Evolutionary conservation across 2,797 vertebrate genomes (phyloP).

Genomic region (Alosa sapidissima): DNA sequence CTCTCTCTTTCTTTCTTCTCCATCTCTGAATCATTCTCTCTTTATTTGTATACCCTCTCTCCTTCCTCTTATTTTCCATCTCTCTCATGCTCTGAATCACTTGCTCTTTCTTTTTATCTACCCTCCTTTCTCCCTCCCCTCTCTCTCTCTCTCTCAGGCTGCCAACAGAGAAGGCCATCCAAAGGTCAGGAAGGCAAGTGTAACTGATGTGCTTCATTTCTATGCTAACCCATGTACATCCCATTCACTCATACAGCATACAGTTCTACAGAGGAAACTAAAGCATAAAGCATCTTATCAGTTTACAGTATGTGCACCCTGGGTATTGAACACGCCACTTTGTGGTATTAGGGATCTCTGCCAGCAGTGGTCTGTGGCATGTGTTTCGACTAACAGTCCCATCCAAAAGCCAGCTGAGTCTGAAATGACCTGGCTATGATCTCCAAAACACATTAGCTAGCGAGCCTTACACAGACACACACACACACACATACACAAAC

Average conservation of each 20-base stretch:
- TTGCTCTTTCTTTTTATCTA: too few species aligned
- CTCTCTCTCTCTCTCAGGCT: too few species aligned
- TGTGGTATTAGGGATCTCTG: not conserved
- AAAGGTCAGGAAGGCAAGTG: not conserved
- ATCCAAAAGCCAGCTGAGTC: not conserved
- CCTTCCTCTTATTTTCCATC: too few species aligned
- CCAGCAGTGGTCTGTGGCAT: not conserved
- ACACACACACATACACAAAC: not conserved
- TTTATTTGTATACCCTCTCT: too few species aligned
- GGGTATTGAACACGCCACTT: not conserved
- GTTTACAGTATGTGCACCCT: not conserved
- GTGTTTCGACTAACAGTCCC: not conserved
- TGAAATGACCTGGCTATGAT: too few species aligned
- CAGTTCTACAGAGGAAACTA: too few species aligned
- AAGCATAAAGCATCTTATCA: not conserved
- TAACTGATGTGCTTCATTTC: not conserved
- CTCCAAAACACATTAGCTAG: too few species aligned
- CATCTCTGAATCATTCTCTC: too few species aligned
- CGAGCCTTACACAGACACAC: not conserved
- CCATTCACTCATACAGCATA: too few species aligned
- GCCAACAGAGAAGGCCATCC: not conserved
- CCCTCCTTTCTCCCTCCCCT: too few species aligned
- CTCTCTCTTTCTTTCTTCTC: not conserved
- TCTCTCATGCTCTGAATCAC: too few species aligned
- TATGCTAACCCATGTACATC: not conserved